Conservation (phyloP, 2,888 invertebrate species). For the Graphium colonna region DNA sequence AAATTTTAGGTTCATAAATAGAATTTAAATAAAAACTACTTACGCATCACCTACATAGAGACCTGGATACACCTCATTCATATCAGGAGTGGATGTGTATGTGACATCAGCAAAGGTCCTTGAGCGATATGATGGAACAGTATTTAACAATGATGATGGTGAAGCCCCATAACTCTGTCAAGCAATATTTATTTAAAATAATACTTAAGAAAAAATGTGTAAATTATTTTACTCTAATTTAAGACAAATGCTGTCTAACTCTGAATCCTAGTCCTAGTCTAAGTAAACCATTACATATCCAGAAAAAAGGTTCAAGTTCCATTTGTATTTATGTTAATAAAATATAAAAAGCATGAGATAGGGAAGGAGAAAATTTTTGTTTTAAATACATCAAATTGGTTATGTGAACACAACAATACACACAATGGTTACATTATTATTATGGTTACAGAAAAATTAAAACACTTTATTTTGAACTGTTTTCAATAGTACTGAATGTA, state of each 20-base stretch:
- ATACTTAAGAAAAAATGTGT: slow-evolving; percentile 15
- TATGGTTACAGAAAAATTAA: background rate
- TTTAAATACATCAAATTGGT: no score
- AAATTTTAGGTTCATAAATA: no score
- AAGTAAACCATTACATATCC: slow-evolving; percentile 6
- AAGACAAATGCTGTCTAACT: no score
- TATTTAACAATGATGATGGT: slow-evolving; percentile 60
- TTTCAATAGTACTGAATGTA: no score
- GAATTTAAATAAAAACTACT: no score
- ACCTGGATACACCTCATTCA: slow-evolving; percentile 88
- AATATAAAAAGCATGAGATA: no score
- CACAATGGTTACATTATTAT: slow-evolving; percentile 1
- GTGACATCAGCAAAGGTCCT: slow-evolving; percentile 54
- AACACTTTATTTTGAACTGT: no score
- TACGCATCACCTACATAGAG: slow-evolving; percentile 88
- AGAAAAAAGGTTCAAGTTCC: no score
- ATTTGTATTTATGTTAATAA: no score
- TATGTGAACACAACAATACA: background rate
- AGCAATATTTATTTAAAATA: slow-evolving; percentile 41
- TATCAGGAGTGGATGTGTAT: slow-evolving; percentile 81
- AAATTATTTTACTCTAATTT: no score
- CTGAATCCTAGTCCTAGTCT: no score
- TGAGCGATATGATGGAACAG: slow-evolving; percentile 58
- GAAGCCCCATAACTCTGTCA: slow-evolving; percentile 64
- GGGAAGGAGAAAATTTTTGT: no score